Percentiles rank a stretch among this genome's conserved stretches.
Conservation (phyloP, 1,140 invertebrate species). For the Alviniconcha marisindica region DNA sequence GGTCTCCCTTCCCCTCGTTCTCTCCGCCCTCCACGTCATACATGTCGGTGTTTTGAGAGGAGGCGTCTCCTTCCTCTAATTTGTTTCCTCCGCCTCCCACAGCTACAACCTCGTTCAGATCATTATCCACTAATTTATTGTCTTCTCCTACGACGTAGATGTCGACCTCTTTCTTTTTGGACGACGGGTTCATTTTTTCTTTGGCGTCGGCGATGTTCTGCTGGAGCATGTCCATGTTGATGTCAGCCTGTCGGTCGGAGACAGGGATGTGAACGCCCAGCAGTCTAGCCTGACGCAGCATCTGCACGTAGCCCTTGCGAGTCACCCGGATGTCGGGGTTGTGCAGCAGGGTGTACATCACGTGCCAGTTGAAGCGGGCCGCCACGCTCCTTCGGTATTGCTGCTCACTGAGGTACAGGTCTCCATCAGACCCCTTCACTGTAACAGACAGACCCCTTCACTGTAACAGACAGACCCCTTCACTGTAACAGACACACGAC, state of each 20-base stretch:
- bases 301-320: slow-evolving; percentile 48
- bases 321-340: slow-evolving; percentile 45
- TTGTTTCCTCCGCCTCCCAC: too few relatives aligned
- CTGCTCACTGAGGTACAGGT: too few relatives aligned
- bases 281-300: slow-evolving; percentile 35
- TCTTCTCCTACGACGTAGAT: background rate
- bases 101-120: too few relatives aligned
- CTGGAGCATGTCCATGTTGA: background rate
- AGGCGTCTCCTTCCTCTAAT: too few relatives aligned
- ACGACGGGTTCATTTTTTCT: background rate
- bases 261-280: slow-evolving; percentile 40
- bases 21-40: too few relatives aligned
- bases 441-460: background rate
- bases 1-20: too few relatives aligned
- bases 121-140: too few relatives aligned
- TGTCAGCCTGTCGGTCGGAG: slow-evolving; percentile 33
- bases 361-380: slow-evolving; percentile 46
- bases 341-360: slow-evolving; percentile 48
- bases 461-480: background rate
- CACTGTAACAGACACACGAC: background rate
- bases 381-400: slow-evolving; percentile 7
- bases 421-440: background rate
- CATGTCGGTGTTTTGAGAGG: too few relatives aligned
- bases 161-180: background rate
- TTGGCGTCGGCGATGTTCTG: background rate